Conservation (phyloP, 2,113 vertebrate genomes). For the Rana temporaria region DNA sequence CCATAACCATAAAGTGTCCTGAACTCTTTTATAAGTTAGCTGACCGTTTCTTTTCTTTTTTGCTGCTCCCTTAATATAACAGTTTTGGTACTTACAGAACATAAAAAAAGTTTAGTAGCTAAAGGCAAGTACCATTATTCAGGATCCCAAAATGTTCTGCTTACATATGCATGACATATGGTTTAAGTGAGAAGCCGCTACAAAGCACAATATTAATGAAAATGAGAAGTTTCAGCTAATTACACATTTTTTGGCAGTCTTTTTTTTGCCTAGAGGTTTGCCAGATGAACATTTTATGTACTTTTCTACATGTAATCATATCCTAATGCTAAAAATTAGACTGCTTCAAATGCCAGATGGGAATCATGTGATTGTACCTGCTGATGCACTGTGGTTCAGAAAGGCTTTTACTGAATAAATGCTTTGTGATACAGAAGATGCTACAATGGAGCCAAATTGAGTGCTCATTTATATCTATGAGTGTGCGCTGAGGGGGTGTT, state of each 20-base stretch:
- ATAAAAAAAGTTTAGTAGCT: no score
- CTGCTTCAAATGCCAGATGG: constrained; percentile 11
- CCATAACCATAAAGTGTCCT: no score
- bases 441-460: no score
- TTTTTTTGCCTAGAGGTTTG: constrained; percentile 14
- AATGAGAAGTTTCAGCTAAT: constrained; percentile 28
- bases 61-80: no score
- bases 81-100: no score
- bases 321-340: constrained; percentile 20
- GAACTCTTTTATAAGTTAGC: no score
- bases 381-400: constrained; percentile 1
- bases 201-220: constrained; percentile 16
- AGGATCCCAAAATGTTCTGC: no score
- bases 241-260: constrained; percentile 31
- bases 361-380: background rate
- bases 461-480: no score
- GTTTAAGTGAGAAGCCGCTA: background rate
- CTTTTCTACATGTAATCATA: constrained; percentile 27
- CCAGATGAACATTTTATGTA: constrained; percentile 41
- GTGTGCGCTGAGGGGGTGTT: no score
- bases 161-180: constrained; percentile 35
- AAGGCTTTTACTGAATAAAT: background rate
- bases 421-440: no score
- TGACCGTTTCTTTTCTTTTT: no score
- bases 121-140: no score